Evolutionary conservation across 2,797 vertebrate species (phyloP), one percentile per base, ranked within the genome.

Genomic region (Coccyzus lansbergi): DNA sequence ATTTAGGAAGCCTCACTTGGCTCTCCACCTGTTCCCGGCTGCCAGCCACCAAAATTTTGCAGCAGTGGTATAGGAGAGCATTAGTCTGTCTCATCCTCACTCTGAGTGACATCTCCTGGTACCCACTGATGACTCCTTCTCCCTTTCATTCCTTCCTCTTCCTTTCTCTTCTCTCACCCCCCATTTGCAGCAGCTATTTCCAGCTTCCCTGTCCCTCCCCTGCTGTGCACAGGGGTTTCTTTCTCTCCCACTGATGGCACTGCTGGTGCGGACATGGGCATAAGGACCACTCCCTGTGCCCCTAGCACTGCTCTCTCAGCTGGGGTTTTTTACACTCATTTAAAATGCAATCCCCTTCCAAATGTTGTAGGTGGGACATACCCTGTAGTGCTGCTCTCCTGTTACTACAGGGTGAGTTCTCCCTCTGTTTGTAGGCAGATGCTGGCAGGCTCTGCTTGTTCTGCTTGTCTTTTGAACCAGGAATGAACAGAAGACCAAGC

Each of bases 101-200:
- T 76, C 81, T 38, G 24, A 64, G 48, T 65, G 72, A 29, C 20
- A 2, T 14, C 18, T 72, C 40, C 52, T 79, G 24, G 20, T 84
- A 40, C 36, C 72, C 4, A 0, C 77, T 91, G 46, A 19, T 48
- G 59, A 15, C 15, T 92, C 29, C 29, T 77, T 2, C n/a, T 22
- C 24, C 91, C 69, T 88, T 51, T 52, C 88, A 63, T 88, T 86
- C 40, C 38, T 96, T 92, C 25, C 29, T 92, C 38, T 88, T 90
- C 55, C 77, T 91, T 83, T 81, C 74, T 92, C 52, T 82, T 92
- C 33, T 95, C 72, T 64, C 2, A 0, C 80, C 90, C 33, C 31
- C 48, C 25, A 2, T 67, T 65, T 58, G 12, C 70, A 79, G 59
- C n/a, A 83, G 42, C 24, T 90, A 1, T 85, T 86, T 84, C 63